Percentiles rank a stretch among this genome's conserved stretches.
Evolutionary conservation across 2,888 invertebrate species (phyloP).

Genomic region (Mystacides longicornis): DNA sequence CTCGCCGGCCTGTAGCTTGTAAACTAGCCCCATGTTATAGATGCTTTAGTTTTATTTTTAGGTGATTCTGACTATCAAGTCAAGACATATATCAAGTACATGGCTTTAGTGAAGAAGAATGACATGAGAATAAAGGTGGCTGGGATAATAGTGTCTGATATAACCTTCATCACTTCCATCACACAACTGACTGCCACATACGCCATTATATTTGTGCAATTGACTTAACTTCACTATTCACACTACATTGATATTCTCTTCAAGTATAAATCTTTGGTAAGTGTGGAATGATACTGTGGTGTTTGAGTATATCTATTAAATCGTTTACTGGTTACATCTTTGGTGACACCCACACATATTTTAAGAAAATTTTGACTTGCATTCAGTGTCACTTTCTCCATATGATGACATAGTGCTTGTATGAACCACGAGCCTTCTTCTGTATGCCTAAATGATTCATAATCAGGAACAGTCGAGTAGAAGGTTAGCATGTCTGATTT

Average conservation of each 20-base stretch:
- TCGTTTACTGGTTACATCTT: conserved; percentile 6
- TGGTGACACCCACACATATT: conserved; percentile 9
- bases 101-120: conserved; percentile 1
- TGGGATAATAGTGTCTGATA: conserved; percentile 2
- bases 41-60: too few relatives aligned
- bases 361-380: background rate
- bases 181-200: conserved; percentile 1
- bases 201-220: conserved; percentile 8
- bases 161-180: conserved; percentile 5
- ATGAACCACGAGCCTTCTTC: conserved; percentile 15
- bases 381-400: conserved; percentile 6
- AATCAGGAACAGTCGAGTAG: conserved; percentile 11
- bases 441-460: conserved; percentile 8
- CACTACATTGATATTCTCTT: background rate
- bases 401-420: conserved; percentile 11
- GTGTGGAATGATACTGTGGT: conserved; percentile 7
- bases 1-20: too few relatives aligned
- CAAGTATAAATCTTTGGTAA: conserved; percentile 9
- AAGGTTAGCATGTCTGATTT: conserved; percentile 12
- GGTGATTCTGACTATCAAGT: too few relatives aligned
- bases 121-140: conserved; percentile 3
- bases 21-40: too few relatives aligned
- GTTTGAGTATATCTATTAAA: conserved; percentile 5
- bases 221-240: background rate
- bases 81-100: too few relatives aligned